These are phyloP conservation scores for Morpho deidamia DNA, from an alignment of 2,888 invertebrate species.

Conservation along the genomic window DNA sequence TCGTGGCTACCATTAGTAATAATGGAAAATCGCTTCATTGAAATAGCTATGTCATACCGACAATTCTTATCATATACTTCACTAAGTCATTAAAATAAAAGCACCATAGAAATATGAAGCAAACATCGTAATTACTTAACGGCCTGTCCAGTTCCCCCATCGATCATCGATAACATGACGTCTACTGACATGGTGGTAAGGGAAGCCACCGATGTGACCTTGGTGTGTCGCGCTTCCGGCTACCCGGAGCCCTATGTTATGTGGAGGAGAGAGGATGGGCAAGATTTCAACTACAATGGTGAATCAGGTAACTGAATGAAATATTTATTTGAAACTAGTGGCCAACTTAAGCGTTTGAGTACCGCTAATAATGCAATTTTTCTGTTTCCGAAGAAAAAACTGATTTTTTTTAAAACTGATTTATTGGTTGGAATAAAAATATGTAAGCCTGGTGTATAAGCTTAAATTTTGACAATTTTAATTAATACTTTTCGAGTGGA, in stretches of 20 bases:
- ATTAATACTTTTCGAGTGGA: no score
- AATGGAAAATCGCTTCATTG: no score
- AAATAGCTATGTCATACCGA: no score
- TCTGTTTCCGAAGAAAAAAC: no score
- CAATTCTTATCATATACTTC: no score
- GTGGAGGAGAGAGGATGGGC: slow-evolving; percentile 94
- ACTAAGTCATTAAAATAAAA: neutral
- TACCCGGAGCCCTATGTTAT: slow-evolving; percentile 95
- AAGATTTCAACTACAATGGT: slow-evolving; percentile 92
- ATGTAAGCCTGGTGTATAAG: no score
- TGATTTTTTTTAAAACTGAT: no score
- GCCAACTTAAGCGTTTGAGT: neutral
- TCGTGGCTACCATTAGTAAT: no score
- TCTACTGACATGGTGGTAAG: slow-evolving; percentile 95
- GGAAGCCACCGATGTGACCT: slow-evolving; percentile 91
- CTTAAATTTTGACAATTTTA: no score
- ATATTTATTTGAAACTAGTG: no score
- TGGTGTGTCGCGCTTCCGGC: slow-evolving; percentile 92
- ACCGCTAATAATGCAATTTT: no score
- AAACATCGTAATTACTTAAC: slow-evolving; percentile 20
- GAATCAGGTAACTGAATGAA: slow-evolving; percentile 86
- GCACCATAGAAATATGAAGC: slow-evolving; percentile 1
- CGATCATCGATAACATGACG: slow-evolving; percentile 92
- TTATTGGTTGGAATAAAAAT: no score
- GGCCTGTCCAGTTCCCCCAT: slow-evolving; percentile 87